phyloP scores from a whole-genome alignment of 2,113 vertebrate species.

The Oenanthe melanoleuca region DNA sequence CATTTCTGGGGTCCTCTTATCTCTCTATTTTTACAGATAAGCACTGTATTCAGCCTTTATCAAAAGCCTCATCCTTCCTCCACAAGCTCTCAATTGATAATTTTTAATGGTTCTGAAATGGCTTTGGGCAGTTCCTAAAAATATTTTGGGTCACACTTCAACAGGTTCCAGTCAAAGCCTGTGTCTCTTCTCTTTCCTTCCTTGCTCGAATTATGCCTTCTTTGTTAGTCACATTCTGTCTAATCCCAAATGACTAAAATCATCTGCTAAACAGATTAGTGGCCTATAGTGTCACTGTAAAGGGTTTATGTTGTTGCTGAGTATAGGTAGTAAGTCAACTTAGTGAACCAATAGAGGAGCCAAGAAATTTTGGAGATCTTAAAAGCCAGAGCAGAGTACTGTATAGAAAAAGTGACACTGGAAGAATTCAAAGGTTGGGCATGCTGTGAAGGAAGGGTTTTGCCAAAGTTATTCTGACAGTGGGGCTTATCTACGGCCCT shows the following conservation, averaged over 20 bases:
- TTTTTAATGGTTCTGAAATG: neutral
- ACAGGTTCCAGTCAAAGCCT: neutral
- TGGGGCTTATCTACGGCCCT: neutral
- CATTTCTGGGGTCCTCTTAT: slow-evolving; percentile 10
- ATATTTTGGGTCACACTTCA: neutral
- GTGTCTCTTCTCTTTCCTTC: neutral
- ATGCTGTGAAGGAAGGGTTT: neutral
- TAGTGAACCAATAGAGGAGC: neutral
- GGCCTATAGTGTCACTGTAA: neutral
- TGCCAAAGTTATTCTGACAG: neutral
- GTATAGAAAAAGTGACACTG: neutral
- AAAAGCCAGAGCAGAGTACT: neutral
- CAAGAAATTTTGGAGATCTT: neutral
- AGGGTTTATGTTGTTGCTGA: neutral
- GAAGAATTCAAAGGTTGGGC: neutral
- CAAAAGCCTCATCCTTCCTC: neutral
- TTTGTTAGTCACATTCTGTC: neutral
- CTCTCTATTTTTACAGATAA: slow-evolving; percentile 2
- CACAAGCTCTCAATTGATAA: neutral
- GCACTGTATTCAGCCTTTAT: neutral
- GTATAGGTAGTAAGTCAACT: neutral
- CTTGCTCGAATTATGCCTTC: neutral
- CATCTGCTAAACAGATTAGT: slow-evolving; percentile 19
- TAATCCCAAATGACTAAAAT: slow-evolving; percentile 2
- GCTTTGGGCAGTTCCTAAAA: neutral